These are phyloP conservation scores for Alsophila aescularia DNA, from an alignment of 2,888 invertebrate species.

Conservation along the genomic window DNA sequence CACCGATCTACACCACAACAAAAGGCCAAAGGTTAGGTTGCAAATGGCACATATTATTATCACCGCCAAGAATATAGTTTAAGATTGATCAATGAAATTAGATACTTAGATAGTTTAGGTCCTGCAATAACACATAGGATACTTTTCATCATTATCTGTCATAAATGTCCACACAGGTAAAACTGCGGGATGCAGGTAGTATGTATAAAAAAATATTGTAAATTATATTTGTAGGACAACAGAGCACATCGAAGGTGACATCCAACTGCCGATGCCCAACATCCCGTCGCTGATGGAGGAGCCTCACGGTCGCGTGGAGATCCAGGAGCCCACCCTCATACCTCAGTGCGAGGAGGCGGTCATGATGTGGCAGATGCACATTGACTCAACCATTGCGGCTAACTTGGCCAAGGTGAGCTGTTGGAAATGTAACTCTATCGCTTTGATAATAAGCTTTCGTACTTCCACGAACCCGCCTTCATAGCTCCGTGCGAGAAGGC, in stretches of 20 bases:
- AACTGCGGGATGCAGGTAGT: too few relatives aligned
- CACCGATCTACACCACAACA: too few relatives aligned
- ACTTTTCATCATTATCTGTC: too few relatives aligned
- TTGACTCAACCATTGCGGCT: slow-evolving; percentile 82
- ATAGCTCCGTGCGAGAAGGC: slow-evolving; percentile 85
- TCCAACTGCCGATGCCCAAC: slow-evolving; percentile 86
- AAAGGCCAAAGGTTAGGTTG: too few relatives aligned
- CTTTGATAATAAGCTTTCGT: too few relatives aligned
- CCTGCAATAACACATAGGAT: too few relatives aligned
- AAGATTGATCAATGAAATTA: too few relatives aligned
- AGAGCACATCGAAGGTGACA: slow-evolving; percentile 90
- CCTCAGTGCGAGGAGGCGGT: slow-evolving; percentile 86
- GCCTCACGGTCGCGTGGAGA: slow-evolving; percentile 61
- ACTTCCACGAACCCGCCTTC: slow-evolving; percentile 77
- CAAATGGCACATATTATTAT: too few relatives aligned
- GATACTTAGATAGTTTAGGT: too few relatives aligned
- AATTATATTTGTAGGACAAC: slow-evolving; percentile 82
- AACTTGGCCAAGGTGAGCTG: slow-evolving; percentile 77
- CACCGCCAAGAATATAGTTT: too few relatives aligned
- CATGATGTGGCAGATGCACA: slow-evolving; percentile 87
- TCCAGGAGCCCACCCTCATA: slow-evolving; percentile 78
- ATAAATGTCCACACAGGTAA: too few relatives aligned
- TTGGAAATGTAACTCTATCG: slow-evolving; percentile 16
- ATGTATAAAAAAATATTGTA: too few relatives aligned
- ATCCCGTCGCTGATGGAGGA: slow-evolving; percentile 78